These are phyloP conservation scores for Hypotaenidia okinawae DNA, from an alignment of 2,797 vertebrate species.

Conservation along the genomic window DNA sequence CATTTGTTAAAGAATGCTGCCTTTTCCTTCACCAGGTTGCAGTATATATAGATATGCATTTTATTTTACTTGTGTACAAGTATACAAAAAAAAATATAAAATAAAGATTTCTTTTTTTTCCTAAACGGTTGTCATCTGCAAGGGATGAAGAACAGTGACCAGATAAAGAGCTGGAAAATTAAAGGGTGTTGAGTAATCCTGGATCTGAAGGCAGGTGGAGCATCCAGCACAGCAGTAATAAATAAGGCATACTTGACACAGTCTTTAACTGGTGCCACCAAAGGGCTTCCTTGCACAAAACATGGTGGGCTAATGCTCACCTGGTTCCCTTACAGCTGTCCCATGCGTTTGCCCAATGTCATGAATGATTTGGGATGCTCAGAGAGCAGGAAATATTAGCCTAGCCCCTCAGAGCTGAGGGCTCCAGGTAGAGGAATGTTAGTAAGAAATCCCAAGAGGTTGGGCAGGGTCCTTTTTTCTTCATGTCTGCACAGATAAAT, in stretches of 20 bases:
- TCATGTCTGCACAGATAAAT: not conserved
- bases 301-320: not conserved
- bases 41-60: slow-evolving; percentile 97
- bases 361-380: not conserved
- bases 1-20: slow-evolving; percentile 91
- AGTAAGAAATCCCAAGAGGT: not conserved
- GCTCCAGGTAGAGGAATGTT: not conserved
- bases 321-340: not conserved
- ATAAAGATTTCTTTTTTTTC: slow-evolving; percentile 82
- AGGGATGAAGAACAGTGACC: not conserved
- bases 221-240: not conserved
- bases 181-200: not conserved
- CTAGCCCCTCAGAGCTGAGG: not conserved
- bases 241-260: not conserved
- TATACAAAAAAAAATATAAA: slow-evolving; percentile 82
- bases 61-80: slow-evolving; percentile 99
- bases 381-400: not conserved
- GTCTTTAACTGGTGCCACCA: not conserved
- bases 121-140: slow-evolving; percentile 58
- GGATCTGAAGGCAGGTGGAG: not conserved
- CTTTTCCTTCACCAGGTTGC: slow-evolving; percentile 86
- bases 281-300: not conserved
- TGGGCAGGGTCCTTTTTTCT: not conserved
- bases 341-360: fast-evolving
- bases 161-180: not conserved